phyloP scores from a whole-genome alignment of 1,140 invertebrate species.

The Ptiloglossa arizonensis region DNA sequence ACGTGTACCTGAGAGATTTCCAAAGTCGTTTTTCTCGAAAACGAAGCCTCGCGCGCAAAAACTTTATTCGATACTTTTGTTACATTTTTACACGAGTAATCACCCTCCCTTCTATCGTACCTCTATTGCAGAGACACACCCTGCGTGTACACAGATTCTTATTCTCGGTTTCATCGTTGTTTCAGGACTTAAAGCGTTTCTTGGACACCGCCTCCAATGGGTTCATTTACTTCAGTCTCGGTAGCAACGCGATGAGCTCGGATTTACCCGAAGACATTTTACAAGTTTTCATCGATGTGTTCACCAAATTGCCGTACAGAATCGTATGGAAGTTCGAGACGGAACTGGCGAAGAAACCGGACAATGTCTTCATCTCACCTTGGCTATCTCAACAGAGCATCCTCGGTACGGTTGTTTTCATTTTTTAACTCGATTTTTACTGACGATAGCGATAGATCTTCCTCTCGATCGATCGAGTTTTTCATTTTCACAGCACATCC shows the following conservation, averaged over 20 bases:
- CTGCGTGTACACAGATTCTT: too few species aligned
- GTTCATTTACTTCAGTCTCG: constrained; percentile 84
- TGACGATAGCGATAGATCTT: too few species aligned
- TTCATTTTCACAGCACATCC: constrained; percentile 71
- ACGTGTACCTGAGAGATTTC: too few species aligned
- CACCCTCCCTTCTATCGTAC: too few species aligned
- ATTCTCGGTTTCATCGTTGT: constrained; percentile 13
- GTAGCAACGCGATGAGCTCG: constrained; percentile 75
- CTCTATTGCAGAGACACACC: too few species aligned
- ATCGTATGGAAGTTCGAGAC: constrained; percentile 68
- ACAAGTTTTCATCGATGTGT: constrained; percentile 80
- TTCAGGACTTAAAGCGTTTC: constrained; percentile 79
- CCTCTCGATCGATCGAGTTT: too few species aligned
- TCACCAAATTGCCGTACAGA: constrained; percentile 71
- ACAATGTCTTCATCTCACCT: constrained; percentile 72
- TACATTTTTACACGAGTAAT: too few species aligned
- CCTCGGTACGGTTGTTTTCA: constrained; percentile 63
- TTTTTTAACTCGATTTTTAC: too few species aligned
- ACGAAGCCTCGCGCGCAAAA: too few species aligned
- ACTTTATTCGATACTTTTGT: too few species aligned
- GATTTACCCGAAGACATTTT: constrained; percentile 60
- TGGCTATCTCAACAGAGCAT: constrained; percentile 79
- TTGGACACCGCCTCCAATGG: constrained; percentile 78
- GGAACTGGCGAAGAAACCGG: constrained; percentile 14
- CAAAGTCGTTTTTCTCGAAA: too few species aligned